Evolutionary conservation across 2,888 invertebrate species (phyloP).

Genomic region (Epirrhoe alternata): DNA sequence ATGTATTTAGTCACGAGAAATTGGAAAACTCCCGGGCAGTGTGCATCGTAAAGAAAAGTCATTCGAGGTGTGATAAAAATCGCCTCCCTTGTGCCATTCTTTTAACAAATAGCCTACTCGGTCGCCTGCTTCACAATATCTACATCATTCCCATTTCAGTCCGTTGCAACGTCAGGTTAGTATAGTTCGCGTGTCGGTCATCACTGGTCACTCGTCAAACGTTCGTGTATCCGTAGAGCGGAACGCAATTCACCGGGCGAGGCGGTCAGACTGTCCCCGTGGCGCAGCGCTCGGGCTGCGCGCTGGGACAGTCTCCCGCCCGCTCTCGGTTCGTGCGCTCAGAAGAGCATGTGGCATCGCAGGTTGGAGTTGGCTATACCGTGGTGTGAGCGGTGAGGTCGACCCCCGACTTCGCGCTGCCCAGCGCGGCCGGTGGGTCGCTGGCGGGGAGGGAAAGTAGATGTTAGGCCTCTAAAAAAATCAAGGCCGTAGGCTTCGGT

Average conservation of each 20-base stretch:
- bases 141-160: constrained; percentile 62
- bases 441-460: constrained; percentile 94
- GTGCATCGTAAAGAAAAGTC: constrained; percentile 65
- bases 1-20: constrained; percentile 55
- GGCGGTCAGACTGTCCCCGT: constrained; percentile 25
- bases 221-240: constrained; percentile 62
- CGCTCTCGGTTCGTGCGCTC: constrained; percentile 49
- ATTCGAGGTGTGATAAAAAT: constrained; percentile 58
- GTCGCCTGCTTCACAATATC: constrained; percentile 65
- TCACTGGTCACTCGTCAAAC: constrained; percentile 42
- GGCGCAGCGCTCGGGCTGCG: constrained; percentile 7
- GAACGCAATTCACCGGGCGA: constrained; percentile 42
- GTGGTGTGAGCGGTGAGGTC: constrained; percentile 86
- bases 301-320: constrained; percentile 27
- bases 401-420: constrained; percentile 86
- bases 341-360: constrained; percentile 86
- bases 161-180: constrained; percentile 66
- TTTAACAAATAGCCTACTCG: constrained; percentile 69
- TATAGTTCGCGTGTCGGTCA: constrained; percentile 53
- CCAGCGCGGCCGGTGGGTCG: constrained; percentile 89
- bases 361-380: constrained; percentile 86
- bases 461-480: constrained; percentile 97
- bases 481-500: constrained; percentile 95
- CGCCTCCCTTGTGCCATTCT: constrained; percentile 83
- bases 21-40: constrained; percentile 66